Evolutionary conservation across 2,888 invertebrate genomes (phyloP).

Genomic region (Xestia sexstrigata): DNA sequence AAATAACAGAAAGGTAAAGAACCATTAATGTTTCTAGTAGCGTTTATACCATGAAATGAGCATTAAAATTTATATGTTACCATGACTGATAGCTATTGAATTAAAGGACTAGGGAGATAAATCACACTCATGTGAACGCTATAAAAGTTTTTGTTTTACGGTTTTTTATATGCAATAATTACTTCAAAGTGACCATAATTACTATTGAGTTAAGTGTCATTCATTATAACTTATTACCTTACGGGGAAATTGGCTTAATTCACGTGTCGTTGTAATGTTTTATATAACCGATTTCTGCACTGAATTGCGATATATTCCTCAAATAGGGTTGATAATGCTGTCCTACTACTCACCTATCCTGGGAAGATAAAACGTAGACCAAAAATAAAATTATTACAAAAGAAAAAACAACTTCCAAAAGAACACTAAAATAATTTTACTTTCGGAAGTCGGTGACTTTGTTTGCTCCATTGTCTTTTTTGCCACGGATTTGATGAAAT

Average conservation of each 20-base stretch:
- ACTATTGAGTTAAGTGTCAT: not conserved
- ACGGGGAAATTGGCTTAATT: not conserved
- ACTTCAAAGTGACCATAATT: not conserved
- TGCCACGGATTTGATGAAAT: too few relatives aligned
- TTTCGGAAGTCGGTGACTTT: too few relatives aligned
- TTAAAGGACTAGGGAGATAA: not conserved
- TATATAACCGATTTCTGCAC: not conserved
- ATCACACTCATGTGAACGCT: not conserved
- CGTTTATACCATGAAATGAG: conserved; percentile 1
- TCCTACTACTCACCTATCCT: not conserved
- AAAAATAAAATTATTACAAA: not conserved
- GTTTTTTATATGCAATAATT: not conserved
- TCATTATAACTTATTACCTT: not conserved
- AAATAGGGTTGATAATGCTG: not conserved
- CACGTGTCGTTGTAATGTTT: not conserved
- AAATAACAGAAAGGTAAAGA: conserved; percentile 9
- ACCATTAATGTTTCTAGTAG: conserved; percentile 1
- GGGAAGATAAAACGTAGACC: not conserved
- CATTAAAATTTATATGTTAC: conserved; percentile 31
- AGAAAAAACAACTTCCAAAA: too few relatives aligned
- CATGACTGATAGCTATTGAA: conserved; percentile 10
- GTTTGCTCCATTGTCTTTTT: too few relatives aligned
- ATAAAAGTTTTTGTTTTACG: conserved; percentile 11
- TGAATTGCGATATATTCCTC: not conserved
- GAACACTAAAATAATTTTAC: too few relatives aligned